Conservation (phyloP, 2,888 invertebrate species). For the Autographa gamma region DNA sequence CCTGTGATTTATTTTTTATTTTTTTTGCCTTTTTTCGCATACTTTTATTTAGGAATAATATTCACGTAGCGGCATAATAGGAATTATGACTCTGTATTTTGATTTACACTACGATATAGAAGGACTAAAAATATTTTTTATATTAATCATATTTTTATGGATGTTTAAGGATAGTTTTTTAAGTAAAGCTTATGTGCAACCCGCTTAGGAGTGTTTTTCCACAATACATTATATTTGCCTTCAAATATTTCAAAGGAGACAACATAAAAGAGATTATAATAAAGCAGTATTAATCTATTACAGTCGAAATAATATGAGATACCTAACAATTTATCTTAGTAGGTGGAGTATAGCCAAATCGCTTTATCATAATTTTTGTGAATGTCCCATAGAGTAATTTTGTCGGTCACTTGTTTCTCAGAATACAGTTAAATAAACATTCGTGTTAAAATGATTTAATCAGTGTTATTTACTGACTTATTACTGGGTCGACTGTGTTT, state of each 20-base stretch:
- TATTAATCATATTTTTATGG: no score
- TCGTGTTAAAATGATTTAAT: conserved; percentile 30
- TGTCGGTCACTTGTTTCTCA: conserved; percentile 42
- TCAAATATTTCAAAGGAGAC: conserved; percentile 23
- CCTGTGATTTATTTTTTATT: no score
- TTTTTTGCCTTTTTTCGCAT: no score
- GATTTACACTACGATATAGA: no score
- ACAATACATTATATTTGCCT: conserved; percentile 8
- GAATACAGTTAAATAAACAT: conserved; percentile 30
- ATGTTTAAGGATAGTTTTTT: no score
- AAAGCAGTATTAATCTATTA: conserved; percentile 52
- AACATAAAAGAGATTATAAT: conserved; percentile 36
- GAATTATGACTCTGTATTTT: no score
- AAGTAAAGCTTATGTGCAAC: background rate
- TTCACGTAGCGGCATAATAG: no score
- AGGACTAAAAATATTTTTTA: no score
- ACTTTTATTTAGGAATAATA: no score
- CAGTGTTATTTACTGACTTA: background rate
- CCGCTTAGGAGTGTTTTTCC: conserved; percentile 12
- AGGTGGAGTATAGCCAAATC: conserved; percentile 60
- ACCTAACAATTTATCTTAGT: conserved; percentile 57
- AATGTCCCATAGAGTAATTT: conserved; percentile 24
- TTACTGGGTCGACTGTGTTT: background rate
- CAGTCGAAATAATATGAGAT: conserved; percentile 51
- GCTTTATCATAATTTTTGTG: conserved; percentile 46